phyloP scores from a whole-genome alignment of 2,888 invertebrate genomes.

The Sycophila texana region DNA sequence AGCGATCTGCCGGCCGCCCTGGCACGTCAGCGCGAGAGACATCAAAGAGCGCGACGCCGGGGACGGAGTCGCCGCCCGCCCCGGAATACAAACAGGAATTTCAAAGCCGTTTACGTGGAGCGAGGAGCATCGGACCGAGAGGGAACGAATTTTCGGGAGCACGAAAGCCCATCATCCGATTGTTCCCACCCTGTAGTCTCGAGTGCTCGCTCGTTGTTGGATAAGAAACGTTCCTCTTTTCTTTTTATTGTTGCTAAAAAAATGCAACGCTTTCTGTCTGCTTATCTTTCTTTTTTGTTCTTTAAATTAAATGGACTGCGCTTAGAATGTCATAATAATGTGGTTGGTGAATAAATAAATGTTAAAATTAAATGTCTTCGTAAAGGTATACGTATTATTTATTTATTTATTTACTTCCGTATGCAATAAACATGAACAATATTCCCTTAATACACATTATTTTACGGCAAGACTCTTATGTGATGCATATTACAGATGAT shows the following conservation, averaged over 20 bases:
- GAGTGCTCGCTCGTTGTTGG: not conserved
- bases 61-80: slow-evolving; percentile 60
- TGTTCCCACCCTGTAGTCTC: slow-evolving; percentile 22
- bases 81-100: slow-evolving; percentile 64
- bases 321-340: no score
- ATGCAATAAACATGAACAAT: not conserved
- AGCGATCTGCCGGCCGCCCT: slow-evolving; percentile 56
- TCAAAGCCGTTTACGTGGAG: slow-evolving; percentile 48
- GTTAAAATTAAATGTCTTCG: no score
- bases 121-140: slow-evolving; percentile 28
- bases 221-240: not conserved
- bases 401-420: not conserved
- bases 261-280: no score
- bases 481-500: no score
- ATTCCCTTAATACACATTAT: not conserved
- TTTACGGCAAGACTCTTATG: no score
- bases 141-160: slow-evolving; percentile 25
- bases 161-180: slow-evolving; percentile 50
- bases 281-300: no score
- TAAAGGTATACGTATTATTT: no score
- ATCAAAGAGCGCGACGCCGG: slow-evolving; percentile 65
- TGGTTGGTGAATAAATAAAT: no score
- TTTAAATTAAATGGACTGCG: no score
- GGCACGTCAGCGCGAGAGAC: slow-evolving; percentile 67
- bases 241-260: not conserved